Conservation (phyloP, 35 echinoderm and acorn worm genomes). For the Heliocidaris tuberculata region DNA sequence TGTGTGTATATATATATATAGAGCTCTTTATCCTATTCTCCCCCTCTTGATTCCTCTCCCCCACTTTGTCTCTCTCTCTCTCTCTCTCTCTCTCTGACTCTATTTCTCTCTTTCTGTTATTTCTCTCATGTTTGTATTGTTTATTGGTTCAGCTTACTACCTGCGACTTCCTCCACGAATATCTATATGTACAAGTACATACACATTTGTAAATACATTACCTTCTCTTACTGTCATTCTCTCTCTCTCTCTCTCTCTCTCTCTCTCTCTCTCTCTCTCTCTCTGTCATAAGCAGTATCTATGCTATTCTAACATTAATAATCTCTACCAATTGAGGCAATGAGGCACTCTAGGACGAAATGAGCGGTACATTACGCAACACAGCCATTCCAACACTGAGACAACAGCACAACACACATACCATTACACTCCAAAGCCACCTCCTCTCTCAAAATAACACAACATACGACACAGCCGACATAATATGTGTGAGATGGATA, state of each 20-base stretch:
- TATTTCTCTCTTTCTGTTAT: neutral
- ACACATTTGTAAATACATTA: too few species aligned
- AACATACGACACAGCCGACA: neutral
- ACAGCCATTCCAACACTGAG: neutral
- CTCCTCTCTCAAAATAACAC: neutral
- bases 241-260: neutral
- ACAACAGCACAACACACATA: neutral
- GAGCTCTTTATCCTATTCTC: neutral
- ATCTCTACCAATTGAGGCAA: neutral
- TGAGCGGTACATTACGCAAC: neutral
- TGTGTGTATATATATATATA: too few species aligned
- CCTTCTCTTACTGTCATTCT: neutral
- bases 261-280: neutral
- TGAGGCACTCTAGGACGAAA: neutral
- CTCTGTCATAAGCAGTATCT: neutral
- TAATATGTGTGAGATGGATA: neutral
- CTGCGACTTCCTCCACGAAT: too few species aligned
- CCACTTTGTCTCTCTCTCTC: neutral
- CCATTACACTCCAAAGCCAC: neutral
- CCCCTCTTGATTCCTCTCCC: too few species aligned
- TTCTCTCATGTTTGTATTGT: too few species aligned
- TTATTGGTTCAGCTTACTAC: too few species aligned
- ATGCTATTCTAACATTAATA: neutral
- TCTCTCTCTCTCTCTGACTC: neutral
- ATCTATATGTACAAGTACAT: too few species aligned